Evolutionary conservation across 2,888 invertebrate genomes (phyloP).

Genomic region (Cataglyphis albicans): DNA sequence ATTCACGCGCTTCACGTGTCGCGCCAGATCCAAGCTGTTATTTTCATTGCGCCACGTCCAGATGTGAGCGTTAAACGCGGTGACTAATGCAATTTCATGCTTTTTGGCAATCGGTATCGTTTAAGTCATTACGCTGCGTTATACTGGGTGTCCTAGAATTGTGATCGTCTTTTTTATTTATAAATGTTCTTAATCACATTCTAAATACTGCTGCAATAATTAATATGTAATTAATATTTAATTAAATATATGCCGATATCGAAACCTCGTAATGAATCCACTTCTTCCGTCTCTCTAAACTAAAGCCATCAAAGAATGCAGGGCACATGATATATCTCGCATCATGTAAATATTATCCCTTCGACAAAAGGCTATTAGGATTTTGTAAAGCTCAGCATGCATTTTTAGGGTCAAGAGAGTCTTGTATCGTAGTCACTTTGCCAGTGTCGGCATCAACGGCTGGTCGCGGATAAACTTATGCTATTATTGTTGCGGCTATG

Average conservation of each 20-base stretch:
- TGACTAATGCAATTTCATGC: conserved; percentile 57
- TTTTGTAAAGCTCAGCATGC: too few species aligned
- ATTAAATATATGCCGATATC: background rate
- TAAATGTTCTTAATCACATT: too few species aligned
- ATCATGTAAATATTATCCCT: background rate
- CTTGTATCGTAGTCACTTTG: background rate
- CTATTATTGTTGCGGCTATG: conserved; percentile 73
- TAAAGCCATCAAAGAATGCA: background rate
- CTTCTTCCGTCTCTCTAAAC: background rate
- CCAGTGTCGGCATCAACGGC: conserved; percentile 29
- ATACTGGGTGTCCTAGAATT: conserved; percentile 20
- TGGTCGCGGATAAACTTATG: conserved; percentile 63
- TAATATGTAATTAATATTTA: background rate
- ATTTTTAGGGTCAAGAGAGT: conserved; percentile 8
- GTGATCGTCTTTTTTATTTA: conserved; percentile 1
- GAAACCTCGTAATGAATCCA: background rate
- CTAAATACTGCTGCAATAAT: background rate
- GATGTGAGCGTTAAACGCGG: conserved; percentile 51
- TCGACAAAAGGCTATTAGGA: background rate
- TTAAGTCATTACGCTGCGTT: conserved; percentile 18
- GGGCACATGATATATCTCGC: background rate
- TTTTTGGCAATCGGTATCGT: conserved; percentile 52
- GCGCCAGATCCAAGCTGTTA: conserved; percentile 47
- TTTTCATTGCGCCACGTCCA: conserved; percentile 52
- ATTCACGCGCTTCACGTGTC: conserved; percentile 38